These are phyloP conservation scores for Chrysolina americana DNA, from an alignment of 2,888 invertebrate species.

Conservation along the genomic window DNA sequence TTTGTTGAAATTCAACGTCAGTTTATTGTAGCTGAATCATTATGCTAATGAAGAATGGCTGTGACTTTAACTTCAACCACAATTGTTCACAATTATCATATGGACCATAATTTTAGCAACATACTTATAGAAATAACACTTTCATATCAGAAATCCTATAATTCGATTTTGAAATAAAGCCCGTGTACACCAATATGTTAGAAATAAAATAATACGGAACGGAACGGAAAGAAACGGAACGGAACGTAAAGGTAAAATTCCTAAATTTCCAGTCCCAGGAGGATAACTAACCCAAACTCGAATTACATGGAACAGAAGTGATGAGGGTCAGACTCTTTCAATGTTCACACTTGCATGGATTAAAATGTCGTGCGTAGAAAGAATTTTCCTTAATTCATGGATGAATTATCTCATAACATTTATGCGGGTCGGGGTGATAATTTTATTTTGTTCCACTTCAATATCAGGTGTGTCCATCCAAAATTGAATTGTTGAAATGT, in stretches of 20 bases:
- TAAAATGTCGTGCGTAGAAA: slow-evolving; percentile 41
- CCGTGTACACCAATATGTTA: no score
- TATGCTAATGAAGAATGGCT: no score
- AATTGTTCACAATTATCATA: no score
- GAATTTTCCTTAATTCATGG: slow-evolving; percentile 35
- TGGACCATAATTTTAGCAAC: no score
- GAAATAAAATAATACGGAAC: no score
- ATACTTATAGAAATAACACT: no score
- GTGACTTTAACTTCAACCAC: no score
- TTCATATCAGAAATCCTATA: no score
- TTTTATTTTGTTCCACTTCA: slow-evolving; percentile 9
- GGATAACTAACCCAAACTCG: slow-evolving; percentile 25
- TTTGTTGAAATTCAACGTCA: no score
- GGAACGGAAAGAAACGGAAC: no score
- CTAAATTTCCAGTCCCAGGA: slow-evolving; percentile 16
- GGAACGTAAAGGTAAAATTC: slow-evolving; percentile 34
- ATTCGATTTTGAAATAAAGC: no score
- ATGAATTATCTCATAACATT: slow-evolving; percentile 29
- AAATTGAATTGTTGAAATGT: slow-evolving; percentile 3
- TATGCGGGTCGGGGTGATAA: slow-evolving; percentile 10
- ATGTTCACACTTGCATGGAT: slow-evolving; percentile 36
- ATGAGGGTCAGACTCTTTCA: slow-evolving; percentile 36
- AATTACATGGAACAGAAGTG: slow-evolving; percentile 22
- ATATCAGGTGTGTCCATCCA: not conserved
- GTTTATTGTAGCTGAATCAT: no score